Base-by-base conservation (phyloP, 2,113 vertebrate genomes). In the Cyanistes caeruleus region DNA sequence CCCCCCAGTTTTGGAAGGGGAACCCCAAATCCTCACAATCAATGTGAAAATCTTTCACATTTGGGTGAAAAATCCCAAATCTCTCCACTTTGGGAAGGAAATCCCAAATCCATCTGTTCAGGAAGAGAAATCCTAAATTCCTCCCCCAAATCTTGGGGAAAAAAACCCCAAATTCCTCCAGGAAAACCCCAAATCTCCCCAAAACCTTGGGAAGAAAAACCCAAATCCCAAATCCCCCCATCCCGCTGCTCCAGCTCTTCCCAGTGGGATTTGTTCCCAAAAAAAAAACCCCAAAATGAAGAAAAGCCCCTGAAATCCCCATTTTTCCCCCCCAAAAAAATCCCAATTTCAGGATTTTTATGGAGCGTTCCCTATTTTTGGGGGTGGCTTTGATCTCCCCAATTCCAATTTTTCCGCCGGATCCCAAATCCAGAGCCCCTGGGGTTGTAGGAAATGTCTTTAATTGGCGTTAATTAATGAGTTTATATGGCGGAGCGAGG, bases 361-460 rank as follows among this genome's bases (percentile, higher is more conserved):
- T 2, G 27, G 13, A 9, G 28, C 1, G 4, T 53, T 43, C 14
- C 24, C 8, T 21, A 5, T 23, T 52, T 41, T 27, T 15, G 20
- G 33, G 33, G 17, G 55, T 58, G 49, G 28, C 4, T 7, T 2
- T 1, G 15, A n/a, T 53, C 41, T 39, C 41, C n/a, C n/a, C 23
- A 2, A 6, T 55, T 10, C 11, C 22, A 17, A 5, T 31, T 52
- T 39, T 39, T 51, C 20, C 4, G 3, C 27, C 15, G 0, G n/a
- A 70, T 72, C 49, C 68, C 49, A 53, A 70, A 52, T 70, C 27
- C 28, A 41, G 68, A 53, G 37, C 5, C 14, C 19, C 2, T 22
- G 67, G 33, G 23, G 2, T 67, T 48, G 44, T 67, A 67, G 44
- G 64, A 35, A 67, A 67, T 19, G 44, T 48, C 33, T 70, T 70